Conservation (phyloP, 2,888 invertebrate species). For the Candidula unifasciata region DNA sequence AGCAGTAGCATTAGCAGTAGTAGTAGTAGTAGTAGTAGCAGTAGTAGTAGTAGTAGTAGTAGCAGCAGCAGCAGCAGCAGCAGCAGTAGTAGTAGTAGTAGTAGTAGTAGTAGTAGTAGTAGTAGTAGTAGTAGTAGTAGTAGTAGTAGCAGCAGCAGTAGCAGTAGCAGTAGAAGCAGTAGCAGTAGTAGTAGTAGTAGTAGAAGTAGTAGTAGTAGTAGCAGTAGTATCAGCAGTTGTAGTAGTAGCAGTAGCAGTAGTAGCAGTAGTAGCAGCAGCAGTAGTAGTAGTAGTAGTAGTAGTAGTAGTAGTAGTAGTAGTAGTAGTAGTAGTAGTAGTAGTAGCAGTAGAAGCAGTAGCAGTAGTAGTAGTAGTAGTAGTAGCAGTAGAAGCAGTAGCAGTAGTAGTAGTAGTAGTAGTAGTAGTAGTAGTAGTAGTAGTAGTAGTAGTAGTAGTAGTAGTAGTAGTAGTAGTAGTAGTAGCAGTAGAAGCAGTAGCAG, state of each 20-base stretch:
- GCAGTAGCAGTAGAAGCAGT: not conserved
- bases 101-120: too few species aligned
- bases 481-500: too few species aligned
- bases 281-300: not conserved
- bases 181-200: not conserved
- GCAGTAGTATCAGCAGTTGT: not conserved
- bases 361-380: not conserved
- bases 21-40: too few species aligned
- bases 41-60: not conserved
- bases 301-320: not conserved
- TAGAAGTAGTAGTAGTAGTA: not conserved
- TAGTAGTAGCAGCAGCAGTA: too few species aligned
- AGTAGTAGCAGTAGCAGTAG: not conserved
- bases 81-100: not conserved
- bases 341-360: not conserved
- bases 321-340: not conserved
- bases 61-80: not conserved
- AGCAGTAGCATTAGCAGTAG: too few species aligned
- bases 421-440: too few species aligned
- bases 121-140: too few species aligned
- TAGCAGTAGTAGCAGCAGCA: not conserved
- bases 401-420: too few species aligned
- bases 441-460: too few species aligned
- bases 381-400: not conserved
- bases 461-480: too few species aligned